Evolutionary conservation across 2,797 vertebrate species (phyloP), one percentile per base, ranked within the genome.

Genomic region (Astyanax mexicanus): DNA sequence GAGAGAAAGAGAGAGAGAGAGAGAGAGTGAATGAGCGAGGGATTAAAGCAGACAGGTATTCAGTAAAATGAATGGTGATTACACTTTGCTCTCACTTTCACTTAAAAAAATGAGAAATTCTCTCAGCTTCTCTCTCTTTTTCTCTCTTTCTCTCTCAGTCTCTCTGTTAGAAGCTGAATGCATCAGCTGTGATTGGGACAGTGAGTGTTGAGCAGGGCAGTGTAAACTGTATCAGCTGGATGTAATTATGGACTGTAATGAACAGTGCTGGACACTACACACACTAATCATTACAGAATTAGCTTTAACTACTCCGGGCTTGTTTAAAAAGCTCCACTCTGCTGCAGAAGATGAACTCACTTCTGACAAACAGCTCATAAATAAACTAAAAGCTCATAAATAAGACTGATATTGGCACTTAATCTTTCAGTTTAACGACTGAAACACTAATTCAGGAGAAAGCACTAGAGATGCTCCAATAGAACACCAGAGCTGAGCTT

Each of bases 241-340:
- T 85, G 89, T 89, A 93, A 92, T 93, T 92, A 92, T 84, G 85
- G 85, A 86, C 85, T 91, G 86, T 92, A 93, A 92, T 92, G 89
- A 92, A 92, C 77, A 84, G 81, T 80, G 86, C 84, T 84, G 87
- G 85, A 84, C 84, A 84, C 88, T 83, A 80, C 64, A 74, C 81
- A 79, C 82, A 75, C 80, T 80, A 84, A 84, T 92, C 92, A 92
- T 93, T 91, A 88, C 88, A 85, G 89, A 92, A 92, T 92, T 89
- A 90, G 86, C 74, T 72, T 52, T 91, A 91, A 91, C 91, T 91
- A 89, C 88, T 87, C 84, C 81, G 88, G 89, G 87, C 83, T 86
- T 87, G 81, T 78, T 78, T 86, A 90, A 84, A 79, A 87, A n/a
- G 79, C 84, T 84, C 89, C 87, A 85, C 81, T 57, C 69, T 65